These are phyloP conservation scores for Eonycteris spelaea DNA, from an alignment of 2,113 vertebrate species.

Conservation along the genomic window DNA sequence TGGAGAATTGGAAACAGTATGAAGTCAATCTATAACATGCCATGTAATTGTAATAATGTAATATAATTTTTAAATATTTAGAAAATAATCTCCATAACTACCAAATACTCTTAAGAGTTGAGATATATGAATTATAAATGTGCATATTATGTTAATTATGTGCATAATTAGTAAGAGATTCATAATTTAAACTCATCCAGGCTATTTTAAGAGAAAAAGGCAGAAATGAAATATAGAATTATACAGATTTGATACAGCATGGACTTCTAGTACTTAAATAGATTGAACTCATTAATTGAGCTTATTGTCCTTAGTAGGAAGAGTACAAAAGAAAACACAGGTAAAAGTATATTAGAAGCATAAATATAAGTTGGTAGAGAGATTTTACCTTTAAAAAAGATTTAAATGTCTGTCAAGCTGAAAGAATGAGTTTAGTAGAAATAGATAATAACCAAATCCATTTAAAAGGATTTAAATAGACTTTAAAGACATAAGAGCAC, in stretches of 20 bases:
- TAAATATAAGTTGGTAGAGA: background rate
- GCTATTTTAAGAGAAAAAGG: background rate
- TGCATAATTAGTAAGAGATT: background rate
- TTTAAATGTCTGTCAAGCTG: background rate
- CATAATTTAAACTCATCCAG: background rate
- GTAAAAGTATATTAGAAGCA: background rate
- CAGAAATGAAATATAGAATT: background rate
- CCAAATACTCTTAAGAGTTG: background rate
- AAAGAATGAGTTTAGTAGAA: conserved; percentile 6
- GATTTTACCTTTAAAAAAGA: background rate
- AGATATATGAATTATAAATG: background rate
- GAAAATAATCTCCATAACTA: background rate
- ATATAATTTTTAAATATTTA: background rate
- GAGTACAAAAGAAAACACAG: background rate
- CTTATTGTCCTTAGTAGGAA: background rate
- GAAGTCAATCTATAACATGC: background rate
- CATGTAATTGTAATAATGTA: background rate
- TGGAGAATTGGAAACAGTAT: background rate
- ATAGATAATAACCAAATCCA: conserved; percentile 44
- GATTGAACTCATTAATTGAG: background rate
- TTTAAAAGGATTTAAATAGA: conserved; percentile 51
- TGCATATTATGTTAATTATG: background rate
- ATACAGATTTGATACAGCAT: background rate
- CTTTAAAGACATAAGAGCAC: background rate
- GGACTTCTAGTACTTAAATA: background rate